Base-by-base conservation (phyloP, 2,888 invertebrate genomes). In the Netelia fuscicornis region DNA sequence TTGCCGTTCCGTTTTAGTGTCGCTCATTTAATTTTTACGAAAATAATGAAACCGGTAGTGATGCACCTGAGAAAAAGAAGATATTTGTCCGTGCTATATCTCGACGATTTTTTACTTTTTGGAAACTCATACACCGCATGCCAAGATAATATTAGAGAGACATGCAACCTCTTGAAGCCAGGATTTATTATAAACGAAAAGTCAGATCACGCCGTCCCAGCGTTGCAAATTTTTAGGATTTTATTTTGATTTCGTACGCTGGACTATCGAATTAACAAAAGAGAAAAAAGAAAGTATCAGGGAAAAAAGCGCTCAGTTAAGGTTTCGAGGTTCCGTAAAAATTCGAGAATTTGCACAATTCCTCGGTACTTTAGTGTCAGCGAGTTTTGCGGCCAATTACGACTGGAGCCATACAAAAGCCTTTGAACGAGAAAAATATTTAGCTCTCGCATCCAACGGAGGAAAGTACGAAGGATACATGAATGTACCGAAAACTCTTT, bases 401-500 rank as follows among this genome's bases (percentile, higher is more conserved):
- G 17, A 0, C 17, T 17, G 17, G 17, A 17, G 17, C 17, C 17
- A 17, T 17, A 17, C 17, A 17, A 17, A 17, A 17, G 17, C 17
- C 17, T 17, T 17, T 17, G 17, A 17, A 17, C 17, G 17, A 17
- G 17, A 17, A 17, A 17, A 17, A 17, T 17, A 17, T 0, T n/a
- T 85, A 17, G 85, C 62, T 48, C 72, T 79, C 17, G 54, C 25
- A 44, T 20, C 9, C 11, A 74, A 78, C 44, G 58, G 30, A 23
- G 58, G 48, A 10, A 75, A 82, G 5, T 82, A 82, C 68, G 78
- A 81, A 37, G 72, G 74, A 6, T 37, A 17, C 17, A 82, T 82
- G 71, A 42, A 30, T n/a, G 13, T 78, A 20, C 17, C 78, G n/a
- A 25, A 37, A 23, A 42, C 3, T n/a, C n/a, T 82, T n/a, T 9